Percentiles rank a stretch among this genome's conserved stretches.
These are phyloP conservation scores for Magallana ariakensis DNA, from an alignment of 1,140 invertebrate genomes.

Conservation along the genomic window DNA sequence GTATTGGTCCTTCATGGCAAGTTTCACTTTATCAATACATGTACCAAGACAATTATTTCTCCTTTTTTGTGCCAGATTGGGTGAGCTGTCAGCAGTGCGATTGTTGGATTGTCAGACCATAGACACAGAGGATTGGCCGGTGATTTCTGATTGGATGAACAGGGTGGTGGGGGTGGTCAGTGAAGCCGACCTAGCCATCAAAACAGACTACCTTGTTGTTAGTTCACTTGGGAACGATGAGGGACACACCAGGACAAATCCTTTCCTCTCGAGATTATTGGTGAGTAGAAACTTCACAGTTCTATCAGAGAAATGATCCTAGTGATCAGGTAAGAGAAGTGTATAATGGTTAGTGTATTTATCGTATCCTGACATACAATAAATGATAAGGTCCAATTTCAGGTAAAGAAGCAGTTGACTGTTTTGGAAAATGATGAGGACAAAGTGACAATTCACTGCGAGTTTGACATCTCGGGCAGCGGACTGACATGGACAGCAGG, in stretches of 20 bases:
- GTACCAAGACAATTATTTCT: background rate
- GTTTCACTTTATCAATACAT: no score
- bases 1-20: no score
- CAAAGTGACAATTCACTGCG: constrained; percentile 69
- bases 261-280: constrained; percentile 65
- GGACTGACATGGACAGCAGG: constrained; percentile 66
- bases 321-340: background rate
- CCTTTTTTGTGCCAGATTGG: background rate
- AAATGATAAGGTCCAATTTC: background rate
- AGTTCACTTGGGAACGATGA: constrained; percentile 45
- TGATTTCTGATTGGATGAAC: constrained; percentile 64
- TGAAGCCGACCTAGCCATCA: constrained; percentile 39
- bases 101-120: constrained; percentile 60
- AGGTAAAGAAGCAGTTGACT: constrained; percentile 63
- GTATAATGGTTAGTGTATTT: background rate
- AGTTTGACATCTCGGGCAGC: constrained; percentile 68
- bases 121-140: constrained; percentile 67
- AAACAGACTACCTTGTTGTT: constrained; percentile 61
- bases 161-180: constrained; percentile 45
- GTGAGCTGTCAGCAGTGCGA: constrained; percentile 1
- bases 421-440: constrained; percentile 39
- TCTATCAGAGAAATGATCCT: background rate
- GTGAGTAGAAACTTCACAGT: constrained; percentile 42
- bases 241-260: constrained; percentile 56
- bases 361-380: background rate